These are phyloP conservation scores for Homarus gammarus DNA, from an alignment of 2,888 invertebrate species.

Conservation along the genomic window DNA sequence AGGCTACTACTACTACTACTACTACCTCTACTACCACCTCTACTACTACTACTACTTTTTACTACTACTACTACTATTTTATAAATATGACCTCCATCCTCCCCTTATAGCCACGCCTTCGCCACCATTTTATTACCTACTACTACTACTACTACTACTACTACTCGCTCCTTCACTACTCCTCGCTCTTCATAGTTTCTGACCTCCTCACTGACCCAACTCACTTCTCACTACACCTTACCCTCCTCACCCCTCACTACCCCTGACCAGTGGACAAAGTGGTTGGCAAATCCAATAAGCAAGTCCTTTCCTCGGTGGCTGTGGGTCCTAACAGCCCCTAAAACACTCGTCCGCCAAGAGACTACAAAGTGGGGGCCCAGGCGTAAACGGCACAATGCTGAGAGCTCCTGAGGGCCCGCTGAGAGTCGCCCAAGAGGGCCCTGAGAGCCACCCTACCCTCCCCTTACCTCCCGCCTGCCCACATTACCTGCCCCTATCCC, in stretches of 20 bases:
- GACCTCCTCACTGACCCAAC: too few species aligned
- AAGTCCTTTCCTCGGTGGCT: constrained; percentile 55
- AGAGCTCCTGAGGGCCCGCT: constrained; percentile 32
- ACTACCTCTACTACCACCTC: too few species aligned
- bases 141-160: too few species aligned
- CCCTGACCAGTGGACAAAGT: constrained; percentile 65
- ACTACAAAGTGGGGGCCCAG: constrained; percentile 57
- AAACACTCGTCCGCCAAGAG: constrained; percentile 52
- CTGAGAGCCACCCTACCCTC: neutral
- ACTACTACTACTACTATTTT: too few species aligned
- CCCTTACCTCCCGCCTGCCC: neutral
- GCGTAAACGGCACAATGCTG: constrained; percentile 50
- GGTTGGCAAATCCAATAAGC: constrained; percentile 65
- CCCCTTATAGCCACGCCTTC: too few species aligned
- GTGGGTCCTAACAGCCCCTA: constrained; percentile 58
- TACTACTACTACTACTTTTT: too few species aligned
- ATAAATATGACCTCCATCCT: too few species aligned
- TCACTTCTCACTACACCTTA: neutral
- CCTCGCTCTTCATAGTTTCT: too few species aligned
- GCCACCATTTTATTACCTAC: too few species aligned
- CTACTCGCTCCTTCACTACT: neutral
- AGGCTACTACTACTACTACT: too few species aligned
- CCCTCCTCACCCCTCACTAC: constrained; percentile 14
- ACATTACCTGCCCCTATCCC: neutral
- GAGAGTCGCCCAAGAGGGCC: constrained; percentile 44